Evolutionary conservation across 2,888 invertebrate genomes (phyloP).

Genomic region (Cephus runcator): DNA sequence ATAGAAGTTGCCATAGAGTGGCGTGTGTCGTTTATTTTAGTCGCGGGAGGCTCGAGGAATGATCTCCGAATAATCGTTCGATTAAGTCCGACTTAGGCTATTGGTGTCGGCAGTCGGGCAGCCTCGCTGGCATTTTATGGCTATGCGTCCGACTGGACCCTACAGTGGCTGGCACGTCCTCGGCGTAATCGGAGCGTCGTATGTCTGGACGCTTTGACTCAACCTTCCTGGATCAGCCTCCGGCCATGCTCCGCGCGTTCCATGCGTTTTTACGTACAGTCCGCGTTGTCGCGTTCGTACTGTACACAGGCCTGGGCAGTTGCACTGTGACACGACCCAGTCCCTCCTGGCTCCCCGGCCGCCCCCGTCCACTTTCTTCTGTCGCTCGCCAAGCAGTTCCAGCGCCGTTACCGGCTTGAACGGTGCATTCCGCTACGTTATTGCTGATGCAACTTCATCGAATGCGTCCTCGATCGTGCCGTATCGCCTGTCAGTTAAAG

Average conservation of each 20-base stretch:
- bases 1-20: not conserved
- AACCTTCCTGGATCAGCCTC: not conserved
- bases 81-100: slow-evolving; percentile 50
- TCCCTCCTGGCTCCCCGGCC: not conserved
- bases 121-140: not conserved
- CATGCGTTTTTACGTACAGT: not conserved
- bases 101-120: slow-evolving; percentile 37
- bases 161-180: not conserved
- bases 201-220: not conserved
- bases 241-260: not conserved
- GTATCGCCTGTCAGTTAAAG: not conserved
- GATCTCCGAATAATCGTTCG: slow-evolving; percentile 62
- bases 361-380: not conserved
- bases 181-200: not conserved
- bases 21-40: not conserved
- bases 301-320: not conserved
- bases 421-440: not conserved
- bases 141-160: not conserved
- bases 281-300: not conserved
- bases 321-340: not conserved
- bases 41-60: slow-evolving; percentile 45
- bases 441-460: not conserved
- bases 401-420: not conserved
- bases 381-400: not conserved
- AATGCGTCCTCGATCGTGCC: not conserved